Evolutionary conservation across 2,888 invertebrate species (phyloP), one percentile per base, ranked within the genome.

Genomic region (Pristionchus arcanus): DNA sequence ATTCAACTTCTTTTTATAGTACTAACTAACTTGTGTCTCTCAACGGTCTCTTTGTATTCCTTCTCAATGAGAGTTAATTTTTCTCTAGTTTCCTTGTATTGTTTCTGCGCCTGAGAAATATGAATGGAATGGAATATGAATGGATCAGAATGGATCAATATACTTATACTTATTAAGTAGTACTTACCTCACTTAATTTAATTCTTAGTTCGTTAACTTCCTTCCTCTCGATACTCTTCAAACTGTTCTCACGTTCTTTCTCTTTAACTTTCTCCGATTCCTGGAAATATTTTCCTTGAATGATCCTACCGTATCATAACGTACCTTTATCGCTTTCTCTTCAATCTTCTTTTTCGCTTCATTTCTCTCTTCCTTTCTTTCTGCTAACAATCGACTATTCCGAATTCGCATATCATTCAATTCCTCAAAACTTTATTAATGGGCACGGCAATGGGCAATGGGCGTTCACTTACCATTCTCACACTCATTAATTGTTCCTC

Each of bases 401-500:
- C 88, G 19, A 77, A 88, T 74, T 2, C 88, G 74, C 53, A 59
- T 49, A 11, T 88, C 88, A 19, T 88, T 88, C 37, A 88, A 59
- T 37, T 88, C 88, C 88, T 88, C 53, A 55, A 21, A 19, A 55
- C 13, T 21, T 49, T 63, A 28, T 86, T 87, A 7, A 37, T 3
- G 21, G 19, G 28, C n/a, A 85, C 37, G 21, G 28, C 63, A 11
- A 42, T 34, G 16, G 34, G 7, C 49, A 53, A 53, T 53, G 13
- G 49, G 9, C 49, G 0, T 15, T 16, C 16, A 63, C 88, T 42
- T 0, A 89, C 89, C 89, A 89, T 66, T 28, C 89, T 71, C 15
- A 83, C 66, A 42, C 49, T 53, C 81, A 89, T 81, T 25, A 89
- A 49, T 34, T 89, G 89, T 28, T 89, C 89, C 16, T 89, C 89